phyloP scores from a whole-genome alignment of 1,140 invertebrate genomes.

The Meloidogyne exigua region DNA sequence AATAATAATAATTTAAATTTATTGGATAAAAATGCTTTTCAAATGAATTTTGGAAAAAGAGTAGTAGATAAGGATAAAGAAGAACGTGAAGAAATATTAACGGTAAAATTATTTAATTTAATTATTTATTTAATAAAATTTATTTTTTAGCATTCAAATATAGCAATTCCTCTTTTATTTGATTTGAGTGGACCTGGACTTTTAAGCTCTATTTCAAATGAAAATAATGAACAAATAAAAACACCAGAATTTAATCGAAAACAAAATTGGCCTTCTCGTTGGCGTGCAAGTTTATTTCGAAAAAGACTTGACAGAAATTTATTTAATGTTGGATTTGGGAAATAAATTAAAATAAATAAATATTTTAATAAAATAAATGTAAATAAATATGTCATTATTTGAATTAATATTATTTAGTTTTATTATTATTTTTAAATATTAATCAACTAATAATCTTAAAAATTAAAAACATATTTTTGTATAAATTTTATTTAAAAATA shows the following conservation, averaged over 20 bases:
- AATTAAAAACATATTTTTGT: no score
- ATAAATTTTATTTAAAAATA: no score
- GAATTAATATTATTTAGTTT: no score
- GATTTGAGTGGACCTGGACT: background rate
- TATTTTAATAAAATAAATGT: background rate
- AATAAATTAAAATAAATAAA: background rate
- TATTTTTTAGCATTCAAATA: slow-evolving; percentile 18
- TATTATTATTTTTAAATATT: no score
- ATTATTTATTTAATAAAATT: background rate
- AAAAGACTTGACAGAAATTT: slow-evolving; percentile 19
- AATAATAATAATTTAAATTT: background rate
- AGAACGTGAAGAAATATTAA: no score
- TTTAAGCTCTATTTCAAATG: background rate
- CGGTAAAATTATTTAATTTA: background rate
- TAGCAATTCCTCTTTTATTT: slow-evolving; percentile 24
- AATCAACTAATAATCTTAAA: no score
- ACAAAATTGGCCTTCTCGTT: slow-evolving; percentile 15
- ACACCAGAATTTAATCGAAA: background rate
- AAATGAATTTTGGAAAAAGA: slow-evolving; percentile 24
- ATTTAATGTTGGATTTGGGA: slow-evolving; percentile 18
- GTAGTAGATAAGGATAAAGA: background rate
- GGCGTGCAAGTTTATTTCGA: slow-evolving; percentile 16
- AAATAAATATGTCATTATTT: no score
- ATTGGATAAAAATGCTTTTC: slow-evolving; percentile 21
- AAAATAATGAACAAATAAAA: background rate